Evolutionary conservation across 2,888 invertebrate species (phyloP), one percentile per base, ranked within the genome.

Genomic region (Alsophila aescularia): DNA sequence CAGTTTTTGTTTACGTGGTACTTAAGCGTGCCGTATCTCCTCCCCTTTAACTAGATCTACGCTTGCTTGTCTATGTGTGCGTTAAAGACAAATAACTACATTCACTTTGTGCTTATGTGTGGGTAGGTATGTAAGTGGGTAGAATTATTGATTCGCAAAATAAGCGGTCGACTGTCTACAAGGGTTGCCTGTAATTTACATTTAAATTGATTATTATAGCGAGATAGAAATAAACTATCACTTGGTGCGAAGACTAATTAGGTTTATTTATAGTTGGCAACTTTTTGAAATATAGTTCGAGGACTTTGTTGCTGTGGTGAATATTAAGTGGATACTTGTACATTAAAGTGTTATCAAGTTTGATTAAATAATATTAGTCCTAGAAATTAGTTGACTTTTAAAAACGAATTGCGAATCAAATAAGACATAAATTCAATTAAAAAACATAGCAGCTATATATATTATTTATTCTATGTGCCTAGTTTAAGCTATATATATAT

Each of bases 181-280:
- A 70, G 69, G 71, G 72, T 66, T 50, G 50, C 71, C 73, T 74
- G 73, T 66, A 74, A 82, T 81, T 79, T 75, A 74, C 79, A 81
- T 81, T 73, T 75, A 76, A 80, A 82, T 81, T 76, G 75, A 73
- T 73, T 68, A 70, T 70, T 67, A 64, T 50, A 42, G 44, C 60
- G 52, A 57, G 64, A 62, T 64, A 69, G 67, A 71, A 69, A 73
- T 65, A 72, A 71, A 72, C 67, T 70, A 69, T 69, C 67, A 66
- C 69, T 64, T 58, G 52, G 37, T 52, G 65, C 51, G 58, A 44
- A 57, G 62, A 59, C 66, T 70, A 60, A 59, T 62, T 60, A 66
- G 67, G 62, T 66, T 66, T 60, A 60, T 62, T 55, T 55, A 62
- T 60, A 60, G 60, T 41, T 52, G 50, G 62, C 60, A 58, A 63